These are phyloP conservation scores for Rhaphigaster nebulosa DNA, from an alignment of 2,888 invertebrate species.

Conservation along the genomic window DNA sequence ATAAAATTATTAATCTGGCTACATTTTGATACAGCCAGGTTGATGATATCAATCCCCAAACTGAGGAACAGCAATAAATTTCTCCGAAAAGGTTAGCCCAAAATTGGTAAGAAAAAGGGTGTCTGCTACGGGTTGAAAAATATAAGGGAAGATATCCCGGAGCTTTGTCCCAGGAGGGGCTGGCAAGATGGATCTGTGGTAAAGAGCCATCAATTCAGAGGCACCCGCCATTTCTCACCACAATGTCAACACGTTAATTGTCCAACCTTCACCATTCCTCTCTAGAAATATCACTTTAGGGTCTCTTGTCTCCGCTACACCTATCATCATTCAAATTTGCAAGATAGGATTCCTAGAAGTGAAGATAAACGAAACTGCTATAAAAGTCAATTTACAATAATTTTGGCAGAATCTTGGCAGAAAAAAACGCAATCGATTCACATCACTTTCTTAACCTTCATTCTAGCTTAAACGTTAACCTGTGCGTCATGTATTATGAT, in stretches of 20 bases:
- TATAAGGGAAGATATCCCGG: slow-evolving; percentile 38
- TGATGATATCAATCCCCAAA: background rate
- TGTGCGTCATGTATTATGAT: no score
- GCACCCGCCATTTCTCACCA: slow-evolving; percentile 51
- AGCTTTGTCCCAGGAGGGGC: slow-evolving; percentile 33
- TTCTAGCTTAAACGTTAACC: no score
- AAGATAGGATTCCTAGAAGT: background rate
- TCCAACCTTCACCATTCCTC: slow-evolving; percentile 37
- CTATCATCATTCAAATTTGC: slow-evolving; percentile 9
- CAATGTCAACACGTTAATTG: slow-evolving; percentile 57
- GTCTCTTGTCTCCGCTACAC: background rate
- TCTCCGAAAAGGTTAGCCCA: background rate
- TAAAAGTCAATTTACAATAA: background rate
- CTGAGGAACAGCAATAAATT: background rate
- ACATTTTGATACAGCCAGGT: background rate
- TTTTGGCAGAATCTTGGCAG: background rate
- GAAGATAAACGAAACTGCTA: background rate
- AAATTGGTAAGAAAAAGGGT: slow-evolving; percentile 41
- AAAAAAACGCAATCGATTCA: no score
- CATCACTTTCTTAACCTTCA: no score
- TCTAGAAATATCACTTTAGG: slow-evolving; percentile 42
- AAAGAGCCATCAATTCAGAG: slow-evolving; percentile 50
- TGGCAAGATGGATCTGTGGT: slow-evolving; percentile 48
- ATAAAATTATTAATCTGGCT: no score
- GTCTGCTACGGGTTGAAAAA: slow-evolving; percentile 31